Base-by-base conservation (phyloP, 2,888 invertebrate genomes). In the Alviniconcha strummeri region DNA sequence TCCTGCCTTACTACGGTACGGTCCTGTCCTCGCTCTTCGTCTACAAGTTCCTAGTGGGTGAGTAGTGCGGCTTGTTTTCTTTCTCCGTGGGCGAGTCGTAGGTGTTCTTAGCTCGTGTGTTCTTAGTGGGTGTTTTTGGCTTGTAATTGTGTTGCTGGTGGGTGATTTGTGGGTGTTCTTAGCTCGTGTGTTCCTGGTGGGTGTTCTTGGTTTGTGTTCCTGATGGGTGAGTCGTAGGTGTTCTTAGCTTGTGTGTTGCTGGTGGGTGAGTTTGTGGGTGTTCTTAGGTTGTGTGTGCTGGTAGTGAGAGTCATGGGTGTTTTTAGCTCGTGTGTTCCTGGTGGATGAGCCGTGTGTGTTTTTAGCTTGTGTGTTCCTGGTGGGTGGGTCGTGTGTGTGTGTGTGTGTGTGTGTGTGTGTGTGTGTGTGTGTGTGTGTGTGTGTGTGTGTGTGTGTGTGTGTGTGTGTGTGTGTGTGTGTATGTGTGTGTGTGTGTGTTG, bases 31-130 rank as follows among this genome's bases (percentile, higher is more conserved):
- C 75, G 17, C 81, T 81, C 52, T 81, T 57, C 55, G 74, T 81
- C 81, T 60, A 54, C 75, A 64, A 75, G 54, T 81, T 81, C 55
- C 11, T 81, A 4, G 64, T 81, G 9, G 81, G 81, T 81, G 13
- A 60, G 81, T 74, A 36, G 36, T 36, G 36, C 1, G 36, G 36
- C 36, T 36, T 36, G 17, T 17, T 36, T 19, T 36, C 36, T 64
- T 17, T 15, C 64, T 64, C 17, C 13, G 11, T 64, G 17, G 36
- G 36, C 36, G 36, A 36, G 36, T 36, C 36, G 36, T 36, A 36
- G 36, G 36, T 36, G n/a, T 72, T 17, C 72, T 36, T 17, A 72
- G 19, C n/a, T 72, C 5, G n/a, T 15, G 19, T 19, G 72, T 9
- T 36, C 36, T 0, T 72, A 19, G 72, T 72, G n/a, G 72, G 72